Conservation (phyloP, 2,797 vertebrate genomes). For the Melanotaenia nigrans region DNA sequence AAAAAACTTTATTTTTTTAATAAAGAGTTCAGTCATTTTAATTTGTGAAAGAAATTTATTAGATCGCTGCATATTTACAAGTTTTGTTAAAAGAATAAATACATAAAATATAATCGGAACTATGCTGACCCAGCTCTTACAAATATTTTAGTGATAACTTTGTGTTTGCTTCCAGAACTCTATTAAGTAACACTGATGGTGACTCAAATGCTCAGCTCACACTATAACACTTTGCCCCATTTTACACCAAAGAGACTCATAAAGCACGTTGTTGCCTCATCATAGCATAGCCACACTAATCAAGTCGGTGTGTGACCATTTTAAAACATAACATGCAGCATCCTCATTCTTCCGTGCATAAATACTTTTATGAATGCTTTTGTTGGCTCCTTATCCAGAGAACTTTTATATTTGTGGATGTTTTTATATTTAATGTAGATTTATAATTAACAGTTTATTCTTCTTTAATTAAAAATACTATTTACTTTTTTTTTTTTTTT, state of each 20-base stretch:
- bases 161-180: conserved; percentile 21
- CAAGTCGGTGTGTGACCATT: conserved; percentile 38
- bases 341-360: conserved; percentile 10
- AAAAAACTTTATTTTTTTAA: background rate
- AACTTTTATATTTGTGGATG: conserved; percentile 31
- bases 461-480: conserved; percentile 14
- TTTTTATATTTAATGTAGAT: conserved; percentile 37
- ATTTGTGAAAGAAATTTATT: background rate
- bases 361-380: conserved; percentile 17
- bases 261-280: conserved; percentile 52
- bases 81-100: background rate
- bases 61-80: background rate
- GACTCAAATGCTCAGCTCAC: conserved; percentile 44
- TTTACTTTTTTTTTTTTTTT: background rate
- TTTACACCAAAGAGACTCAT: conserved; percentile 9
- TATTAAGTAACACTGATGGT: conserved; percentile 53
- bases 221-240: conserved; percentile 4
- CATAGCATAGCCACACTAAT: conserved; percentile 42
- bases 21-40: background rate
- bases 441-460: conserved; percentile 16
- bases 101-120: background rate
- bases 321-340: conserved; percentile 42
- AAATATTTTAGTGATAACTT: conserved; percentile 60
- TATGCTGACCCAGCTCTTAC: conserved; percentile 66
- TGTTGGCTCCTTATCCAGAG: conserved; percentile 14